phyloP scores from a whole-genome alignment of 2,113 vertebrate species.

The Sorex fumeus region DNA sequence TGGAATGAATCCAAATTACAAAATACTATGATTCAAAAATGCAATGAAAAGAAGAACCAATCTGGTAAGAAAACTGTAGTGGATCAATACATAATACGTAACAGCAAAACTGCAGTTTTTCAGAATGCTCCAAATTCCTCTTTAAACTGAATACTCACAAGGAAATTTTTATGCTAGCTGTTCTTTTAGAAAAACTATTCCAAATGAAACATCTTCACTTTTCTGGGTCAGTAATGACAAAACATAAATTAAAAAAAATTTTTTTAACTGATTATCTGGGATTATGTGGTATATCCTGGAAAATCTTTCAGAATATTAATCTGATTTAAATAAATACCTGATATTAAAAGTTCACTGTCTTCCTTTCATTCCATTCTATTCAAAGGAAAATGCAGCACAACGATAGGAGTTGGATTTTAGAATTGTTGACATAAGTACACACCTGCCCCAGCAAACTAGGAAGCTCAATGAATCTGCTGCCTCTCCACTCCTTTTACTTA shows the following conservation, averaged over 20 bases:
- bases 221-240: constrained; percentile 49
- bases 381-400: neutral
- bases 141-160: constrained; percentile 39
- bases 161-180: constrained; percentile 5
- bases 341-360: neutral
- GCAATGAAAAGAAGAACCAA: constrained; percentile 38
- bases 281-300: neutral
- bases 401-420: neutral
- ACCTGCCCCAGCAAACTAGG: neutral
- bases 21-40: constrained; percentile 39
- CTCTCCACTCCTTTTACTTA: constrained; percentile 13
- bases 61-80: constrained; percentile 8
- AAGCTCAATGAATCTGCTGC: neutral
- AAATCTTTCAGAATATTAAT: constrained; percentile 4
- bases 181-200: constrained; percentile 57
- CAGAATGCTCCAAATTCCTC: constrained; percentile 17
- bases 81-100: neutral
- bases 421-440: neutral
- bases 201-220: constrained; percentile 55
- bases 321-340: constrained; percentile 48
- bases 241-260: constrained; percentile 33
- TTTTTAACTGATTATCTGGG: constrained; percentile 39
- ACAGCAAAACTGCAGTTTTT: constrained; percentile 20
- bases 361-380: constrained; percentile 43
- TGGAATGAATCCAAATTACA: constrained; percentile 57